These are phyloP conservation scores for Cydia strobilella DNA, from an alignment of 1,140 invertebrate genomes.

Conservation along the genomic window DNA sequence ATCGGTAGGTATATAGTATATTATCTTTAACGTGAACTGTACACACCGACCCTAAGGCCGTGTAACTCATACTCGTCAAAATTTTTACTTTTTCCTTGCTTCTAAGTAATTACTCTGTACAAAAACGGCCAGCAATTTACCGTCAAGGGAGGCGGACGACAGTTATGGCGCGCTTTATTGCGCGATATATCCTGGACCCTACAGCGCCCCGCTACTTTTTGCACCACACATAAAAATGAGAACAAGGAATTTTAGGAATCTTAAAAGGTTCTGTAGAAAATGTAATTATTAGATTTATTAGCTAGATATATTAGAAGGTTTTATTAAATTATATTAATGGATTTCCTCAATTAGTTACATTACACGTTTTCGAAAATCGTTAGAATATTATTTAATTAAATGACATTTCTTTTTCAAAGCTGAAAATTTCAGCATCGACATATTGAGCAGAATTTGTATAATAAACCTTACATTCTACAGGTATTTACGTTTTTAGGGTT, in stretches of 20 bases:
- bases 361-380: no score
- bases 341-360: no score
- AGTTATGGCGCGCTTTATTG: constrained; percentile 30
- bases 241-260: background rate
- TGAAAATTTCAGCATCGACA: no score
- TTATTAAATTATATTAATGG: no score
- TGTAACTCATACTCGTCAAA: background rate
- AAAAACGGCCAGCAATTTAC: constrained; percentile 30
- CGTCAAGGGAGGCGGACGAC: constrained; percentile 25
- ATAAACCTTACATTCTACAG: no score
- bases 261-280: background rate
- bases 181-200: constrained; percentile 30
- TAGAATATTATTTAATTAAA: no score
- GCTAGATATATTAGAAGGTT: background rate
- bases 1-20: no score
- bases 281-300: background rate
- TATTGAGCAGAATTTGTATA: no score
- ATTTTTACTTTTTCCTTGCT: background rate
- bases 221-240: constrained; percentile 9
- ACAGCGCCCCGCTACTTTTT: constrained; percentile 18
- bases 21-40: no score
- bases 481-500: no score
- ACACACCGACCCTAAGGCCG: background rate
- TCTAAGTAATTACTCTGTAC: constrained; percentile 24
- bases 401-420: no score